These are phyloP conservation scores for Epicampocera succincta DNA, from an alignment of 2,888 invertebrate genomes.

Conservation along the genomic window DNA sequence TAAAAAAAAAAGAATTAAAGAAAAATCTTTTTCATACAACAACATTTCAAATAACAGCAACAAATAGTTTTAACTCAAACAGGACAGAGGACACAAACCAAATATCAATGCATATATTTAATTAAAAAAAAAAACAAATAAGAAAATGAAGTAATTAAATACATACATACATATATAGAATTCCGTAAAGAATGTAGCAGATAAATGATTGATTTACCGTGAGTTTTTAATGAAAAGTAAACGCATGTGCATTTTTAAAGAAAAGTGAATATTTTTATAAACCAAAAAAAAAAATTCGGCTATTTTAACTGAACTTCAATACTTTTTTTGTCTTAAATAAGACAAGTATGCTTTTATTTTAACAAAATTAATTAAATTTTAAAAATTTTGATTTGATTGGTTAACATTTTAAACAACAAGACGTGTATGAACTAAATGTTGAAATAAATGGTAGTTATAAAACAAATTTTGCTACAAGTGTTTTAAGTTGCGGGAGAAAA, in stretches of 20 bases:
- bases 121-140: slow-evolving; percentile 15
- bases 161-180: slow-evolving; percentile 15
- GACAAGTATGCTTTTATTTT: neutral
- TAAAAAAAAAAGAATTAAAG: slow-evolving; percentile 19
- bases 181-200: slow-evolving; percentile 10
- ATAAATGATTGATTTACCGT: neutral
- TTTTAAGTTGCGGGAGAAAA: neutral
- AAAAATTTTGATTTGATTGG: slow-evolving; percentile 16
- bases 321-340: neutral
- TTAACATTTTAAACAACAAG: slow-evolving; percentile 3
- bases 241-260: slow-evolving; percentile 22
- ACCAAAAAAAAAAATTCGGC: neutral
- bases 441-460: slow-evolving; percentile 64
- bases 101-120: slow-evolving; percentile 50
- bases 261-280: neutral
- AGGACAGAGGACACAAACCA: slow-evolving; percentile 42
- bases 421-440: slow-evolving; percentile 60
- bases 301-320: slow-evolving; percentile 5
- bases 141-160: slow-evolving; percentile 1
- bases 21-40: slow-evolving; percentile 64
- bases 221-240: slow-evolving; percentile 6
- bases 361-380: slow-evolving; percentile 11
- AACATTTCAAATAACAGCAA: slow-evolving; percentile 57
- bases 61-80: slow-evolving; percentile 25
- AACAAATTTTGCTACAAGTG: slow-evolving; percentile 66